These are phyloP conservation scores for Gracilinanus agilis DNA, from an alignment of 2,113 vertebrate genomes.

Conservation along the genomic window DNA sequence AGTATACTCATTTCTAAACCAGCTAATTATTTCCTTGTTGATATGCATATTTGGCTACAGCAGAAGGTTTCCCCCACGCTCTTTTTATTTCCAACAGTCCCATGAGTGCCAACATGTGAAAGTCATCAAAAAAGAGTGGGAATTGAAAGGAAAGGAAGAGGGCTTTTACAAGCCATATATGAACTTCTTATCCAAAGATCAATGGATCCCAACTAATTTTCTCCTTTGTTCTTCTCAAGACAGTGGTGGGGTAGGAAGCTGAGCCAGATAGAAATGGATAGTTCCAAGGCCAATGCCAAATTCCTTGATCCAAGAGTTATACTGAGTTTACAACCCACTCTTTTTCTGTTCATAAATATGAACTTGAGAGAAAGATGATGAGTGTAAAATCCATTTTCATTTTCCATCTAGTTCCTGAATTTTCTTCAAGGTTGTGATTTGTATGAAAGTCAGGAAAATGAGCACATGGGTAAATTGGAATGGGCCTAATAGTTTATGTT, in stretches of 20 bases:
- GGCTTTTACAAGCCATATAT: neutral
- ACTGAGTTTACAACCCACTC: neutral
- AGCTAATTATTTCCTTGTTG: conserved; percentile 46
- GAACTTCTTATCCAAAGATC: neutral
- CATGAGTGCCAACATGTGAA: conserved; percentile 27
- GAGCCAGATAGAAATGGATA: neutral
- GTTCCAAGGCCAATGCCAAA: neutral
- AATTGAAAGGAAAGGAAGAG: neutral
- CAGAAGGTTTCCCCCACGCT: neutral
- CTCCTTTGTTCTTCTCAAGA: conserved; percentile 13
- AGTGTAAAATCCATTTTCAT: neutral
- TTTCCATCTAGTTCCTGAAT: neutral
- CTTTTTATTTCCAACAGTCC: conserved; percentile 30
- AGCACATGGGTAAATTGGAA: neutral
- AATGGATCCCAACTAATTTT: neutral
- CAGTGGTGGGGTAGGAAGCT: neutral
- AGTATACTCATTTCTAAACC: conserved; percentile 41
- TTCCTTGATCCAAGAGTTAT: neutral
- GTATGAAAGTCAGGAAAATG: neutral
- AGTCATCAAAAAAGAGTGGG: neutral
- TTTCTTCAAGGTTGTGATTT: neutral
- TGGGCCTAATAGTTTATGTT: neutral
- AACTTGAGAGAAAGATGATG: neutral
- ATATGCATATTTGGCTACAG: conserved; percentile 32
- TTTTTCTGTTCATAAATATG: neutral